These are phyloP conservation scores for Zhuqinia jingwanae DNA, from an alignment of 2,888 invertebrate genomes.

Conservation along the genomic window DNA sequence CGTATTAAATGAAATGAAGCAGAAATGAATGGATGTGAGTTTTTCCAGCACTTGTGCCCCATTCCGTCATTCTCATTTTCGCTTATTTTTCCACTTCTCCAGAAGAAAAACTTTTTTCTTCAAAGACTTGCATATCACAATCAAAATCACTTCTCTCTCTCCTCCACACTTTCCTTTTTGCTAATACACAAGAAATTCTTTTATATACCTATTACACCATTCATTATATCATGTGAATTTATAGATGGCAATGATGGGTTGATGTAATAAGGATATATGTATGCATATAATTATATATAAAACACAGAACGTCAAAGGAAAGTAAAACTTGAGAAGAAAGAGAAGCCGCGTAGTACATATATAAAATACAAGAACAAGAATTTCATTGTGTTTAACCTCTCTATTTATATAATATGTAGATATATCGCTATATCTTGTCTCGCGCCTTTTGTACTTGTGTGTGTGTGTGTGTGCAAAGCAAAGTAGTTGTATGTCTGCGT, in stretches of 20 bases:
- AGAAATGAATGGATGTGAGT: slow-evolving; percentile 19
- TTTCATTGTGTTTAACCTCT: slow-evolving; percentile 14
- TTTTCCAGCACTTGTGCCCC: neutral
- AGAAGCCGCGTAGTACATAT: slow-evolving; percentile 8
- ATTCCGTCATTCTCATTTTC: neutral
- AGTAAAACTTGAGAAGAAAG: neutral
- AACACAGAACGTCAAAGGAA: neutral
- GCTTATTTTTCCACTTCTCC: neutral
- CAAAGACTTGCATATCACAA: slow-evolving; percentile 25
- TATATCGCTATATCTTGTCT: too few species aligned
- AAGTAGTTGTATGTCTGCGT: slow-evolving; percentile 18
- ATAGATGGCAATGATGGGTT: slow-evolving; percentile 1
- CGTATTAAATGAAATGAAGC: slow-evolving; percentile 26
- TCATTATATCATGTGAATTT: slow-evolving; percentile 6
- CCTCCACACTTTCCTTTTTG: neutral
- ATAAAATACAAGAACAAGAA: too few species aligned
- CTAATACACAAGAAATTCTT: neutral
- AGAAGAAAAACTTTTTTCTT: slow-evolving; percentile 6
- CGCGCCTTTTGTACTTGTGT: slow-evolving; percentile 1
- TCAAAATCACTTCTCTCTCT: slow-evolving; percentile 29
- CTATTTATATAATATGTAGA: too few species aligned
- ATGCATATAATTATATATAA: neutral
- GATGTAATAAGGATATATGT: neutral
- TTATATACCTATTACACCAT: neutral
- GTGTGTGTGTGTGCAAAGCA: neutral